Conservation (phyloP, 2,113 vertebrate species). For the Corapipo altera region DNA sequence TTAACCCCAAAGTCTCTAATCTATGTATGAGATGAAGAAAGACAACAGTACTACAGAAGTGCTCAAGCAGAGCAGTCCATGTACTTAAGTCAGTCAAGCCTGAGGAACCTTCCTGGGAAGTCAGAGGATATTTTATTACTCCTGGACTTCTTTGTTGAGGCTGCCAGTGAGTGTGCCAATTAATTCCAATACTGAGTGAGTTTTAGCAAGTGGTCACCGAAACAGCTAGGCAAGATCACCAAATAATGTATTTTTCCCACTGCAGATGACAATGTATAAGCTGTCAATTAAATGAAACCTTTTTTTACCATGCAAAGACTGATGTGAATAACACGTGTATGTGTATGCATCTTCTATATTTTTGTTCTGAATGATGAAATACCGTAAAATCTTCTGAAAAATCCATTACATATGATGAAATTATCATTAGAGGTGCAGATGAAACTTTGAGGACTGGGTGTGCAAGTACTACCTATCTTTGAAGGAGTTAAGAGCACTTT, state of each 20-base stretch:
- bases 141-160: neutral
- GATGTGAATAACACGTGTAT: neutral
- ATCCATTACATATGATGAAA: neutral
- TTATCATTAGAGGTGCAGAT: neutral
- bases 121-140: neutral
- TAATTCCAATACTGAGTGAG: neutral
- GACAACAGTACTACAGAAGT: neutral
- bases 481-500: neutral
- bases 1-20: neutral
- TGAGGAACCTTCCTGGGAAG: neutral
- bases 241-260: neutral
- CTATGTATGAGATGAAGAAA: neutral
- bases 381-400: neutral
- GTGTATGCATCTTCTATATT: neutral
- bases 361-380: neutral
- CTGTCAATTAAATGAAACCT: neutral
- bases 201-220: neutral
- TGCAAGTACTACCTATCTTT: neutral
- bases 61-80: neutral
- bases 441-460: neutral
- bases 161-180: neutral
- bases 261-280: fast-evolving
- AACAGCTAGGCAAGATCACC: neutral
- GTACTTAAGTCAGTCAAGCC: neutral
- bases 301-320: neutral